A percentile compares a stretch with the other conserved stretches of the same genome.
These are phyloP conservation scores for Spheniscus humboldti DNA, from an alignment of 2,797 vertebrate genomes.

Conservation along the genomic window DNA sequence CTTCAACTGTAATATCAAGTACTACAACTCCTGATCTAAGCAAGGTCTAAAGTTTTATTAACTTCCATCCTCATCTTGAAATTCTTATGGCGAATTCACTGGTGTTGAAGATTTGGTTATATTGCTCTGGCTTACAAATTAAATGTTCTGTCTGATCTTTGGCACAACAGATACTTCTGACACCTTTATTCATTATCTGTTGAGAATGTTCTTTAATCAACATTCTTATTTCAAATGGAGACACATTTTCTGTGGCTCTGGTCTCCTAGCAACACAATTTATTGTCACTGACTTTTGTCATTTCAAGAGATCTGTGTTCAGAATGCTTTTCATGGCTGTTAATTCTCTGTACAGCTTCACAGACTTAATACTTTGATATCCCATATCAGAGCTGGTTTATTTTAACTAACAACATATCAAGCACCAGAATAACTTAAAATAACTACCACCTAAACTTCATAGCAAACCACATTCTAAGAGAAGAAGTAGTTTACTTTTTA, in stretches of 20 bases:
- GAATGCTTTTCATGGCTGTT: neutral
- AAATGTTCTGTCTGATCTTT: neutral
- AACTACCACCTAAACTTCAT: neutral
- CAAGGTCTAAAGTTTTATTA: neutral
- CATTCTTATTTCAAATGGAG: neutral
- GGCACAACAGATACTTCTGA: neutral
- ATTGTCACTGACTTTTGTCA: neutral
- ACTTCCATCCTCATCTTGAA: neutral
- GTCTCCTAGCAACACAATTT: slow-evolving; percentile 35
- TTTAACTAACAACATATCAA: neutral
- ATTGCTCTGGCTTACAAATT: neutral
- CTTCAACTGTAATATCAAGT: neutral
- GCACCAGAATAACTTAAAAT: neutral
- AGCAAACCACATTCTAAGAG: neutral
- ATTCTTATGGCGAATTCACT: neutral
- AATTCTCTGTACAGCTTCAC: neutral
- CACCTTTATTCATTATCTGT: neutral
- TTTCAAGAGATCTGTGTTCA: neutral
- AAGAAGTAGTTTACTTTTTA: neutral
- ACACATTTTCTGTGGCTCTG: neutral
- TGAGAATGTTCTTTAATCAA: slow-evolving; percentile 3
- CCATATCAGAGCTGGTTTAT: neutral
- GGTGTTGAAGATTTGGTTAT: neutral
- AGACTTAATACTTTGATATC: neutral
- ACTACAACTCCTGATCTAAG: neutral